Base-by-base conservation (phyloP, 2,797 vertebrate genomes). In the Decapterus maruadsi region DNA sequence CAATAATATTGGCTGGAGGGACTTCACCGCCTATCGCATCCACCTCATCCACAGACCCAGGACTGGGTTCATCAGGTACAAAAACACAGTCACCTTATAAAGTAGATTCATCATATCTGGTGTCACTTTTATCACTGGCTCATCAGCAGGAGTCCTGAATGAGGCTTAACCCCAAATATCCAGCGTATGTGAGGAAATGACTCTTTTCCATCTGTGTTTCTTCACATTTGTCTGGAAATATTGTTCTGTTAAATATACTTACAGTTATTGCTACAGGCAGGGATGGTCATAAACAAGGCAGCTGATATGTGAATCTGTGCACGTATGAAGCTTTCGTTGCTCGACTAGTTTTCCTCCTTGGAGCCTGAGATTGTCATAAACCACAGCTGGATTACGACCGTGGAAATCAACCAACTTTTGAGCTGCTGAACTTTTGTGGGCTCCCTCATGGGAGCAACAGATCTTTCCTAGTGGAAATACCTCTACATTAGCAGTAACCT, bases 11-110 rank as follows among this genome's bases (percentile, higher is more conserved):
- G 98, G 97, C 76, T 99, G 98, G 98, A 99, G 96, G 86, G 97
- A 97, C 93, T 99, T 93, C 85, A 99, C 97, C 0, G 97, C 98
- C 34, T 99, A 99, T 84, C 95, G 98, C 86, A 97, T 98, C 96
- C 98, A 99, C 84, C 96, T 99, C 61, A 96, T 95, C 80, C 98
- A 99, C 84, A 96, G 97, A 70, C 98, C 98, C 68, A 98, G 96
- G 93, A 99, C 98, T 0, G 98, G 98, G 55, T 97, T 97, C 88
- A 99, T 99, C 89, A 97, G 97, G 98, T 99, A 94, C 93, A 62
- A 5, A 31, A 5, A 31, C 6, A 40, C 67, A 53, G 19, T 26
- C 34, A 22, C 36, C 29, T 48, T 16, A 19, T 14, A 19, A 31
- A 34, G 2, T n/a, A 6, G 50, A 68, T 36, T 16, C 38, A 42